Percentiles rank a stretch among this genome's conserved stretches.
These are phyloP conservation scores for Monomorium pharaonis DNA, from an alignment of 1,140 invertebrate species.

Conservation along the genomic window DNA sequence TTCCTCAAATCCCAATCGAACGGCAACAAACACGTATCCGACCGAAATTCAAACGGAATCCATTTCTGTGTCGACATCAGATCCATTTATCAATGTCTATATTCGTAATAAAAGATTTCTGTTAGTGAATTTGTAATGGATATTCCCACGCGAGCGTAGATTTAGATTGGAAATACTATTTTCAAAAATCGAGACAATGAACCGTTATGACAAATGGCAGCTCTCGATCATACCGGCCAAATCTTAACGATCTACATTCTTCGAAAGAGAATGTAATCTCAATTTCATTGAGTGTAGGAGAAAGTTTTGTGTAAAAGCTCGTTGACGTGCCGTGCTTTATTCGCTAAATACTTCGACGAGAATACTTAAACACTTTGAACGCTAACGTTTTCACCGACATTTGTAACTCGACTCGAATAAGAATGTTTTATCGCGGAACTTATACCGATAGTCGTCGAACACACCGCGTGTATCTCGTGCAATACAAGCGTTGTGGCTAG, in stretches of 20 bases:
- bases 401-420: neutral
- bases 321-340: no score
- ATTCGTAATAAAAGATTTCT: constrained; percentile 42
- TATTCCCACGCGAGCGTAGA: constrained; percentile 13
- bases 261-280: neutral
- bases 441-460: constrained; percentile 2
- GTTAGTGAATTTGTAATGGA: constrained; percentile 49
- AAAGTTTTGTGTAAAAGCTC: neutral
- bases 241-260: neutral
- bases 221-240: neutral
- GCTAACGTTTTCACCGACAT: neutral
- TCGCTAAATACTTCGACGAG: neutral
- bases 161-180: neutral
- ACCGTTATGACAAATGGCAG: neutral
- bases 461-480: neutral
- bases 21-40: constrained; percentile 35
- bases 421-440: constrained; percentile 14
- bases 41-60: constrained; percentile 44
- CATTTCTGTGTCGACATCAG: constrained; percentile 1
- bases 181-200: neutral
- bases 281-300: neutral
- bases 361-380: neutral
- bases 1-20: constrained; percentile 48
- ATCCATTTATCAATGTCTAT: constrained; percentile 48
- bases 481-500: constrained; percentile 5